Base-by-base conservation (phyloP, 2,888 invertebrate species). In the Nezara viridula region DNA sequence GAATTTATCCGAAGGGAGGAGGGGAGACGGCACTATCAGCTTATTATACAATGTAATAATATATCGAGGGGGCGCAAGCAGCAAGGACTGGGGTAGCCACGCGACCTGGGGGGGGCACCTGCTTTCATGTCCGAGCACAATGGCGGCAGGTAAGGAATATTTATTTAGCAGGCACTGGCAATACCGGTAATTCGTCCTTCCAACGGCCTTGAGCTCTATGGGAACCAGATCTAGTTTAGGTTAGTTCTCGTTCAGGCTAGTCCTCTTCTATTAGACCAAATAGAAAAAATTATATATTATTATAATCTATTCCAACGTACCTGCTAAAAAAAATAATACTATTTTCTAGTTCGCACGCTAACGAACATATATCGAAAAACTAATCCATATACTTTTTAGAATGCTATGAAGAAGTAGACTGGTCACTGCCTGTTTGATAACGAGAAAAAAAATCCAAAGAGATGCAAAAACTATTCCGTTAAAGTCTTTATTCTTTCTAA, bases 11-110 rank as follows among this genome's bases (percentile, higher is more conserved):
- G 37, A 12, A 37, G 19, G 66, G 66, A 27, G 6, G 66, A 19
- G 19, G 6, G 14, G 19, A 14, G 0, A 0, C 5, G 14, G 66
- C 6, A 27, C 60, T 60, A 27, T 14, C 27, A 21, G 66, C 66
- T 73, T 73, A 73, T 73, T 73, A 73, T 73, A 73, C 66, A 73
- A 73, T 73, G 66, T 73, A 73, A 73, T 73, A 73, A 73, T 73
- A 73, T 73, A 73, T 73, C 19, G 19, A 27, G 66, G 32, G 27
- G 32, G 3, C 32, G 16, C 44, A 7, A 44, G 16, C 44, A 7
- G 10, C 44, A 10, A 44, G 14, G 27, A n/a, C 14, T 12, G 16
- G 60, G 60, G 60, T 24, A 55, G 55, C 14, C 60, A 60, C 60
- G 60, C 60, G 60, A 60, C 60, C 5, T 3, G n/a, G 55, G 4